Evolutionary conservation across 2,888 invertebrate genomes (phyloP), one percentile per base, ranked within the genome.

Genomic region (Neoitamus cyanurus): DNA sequence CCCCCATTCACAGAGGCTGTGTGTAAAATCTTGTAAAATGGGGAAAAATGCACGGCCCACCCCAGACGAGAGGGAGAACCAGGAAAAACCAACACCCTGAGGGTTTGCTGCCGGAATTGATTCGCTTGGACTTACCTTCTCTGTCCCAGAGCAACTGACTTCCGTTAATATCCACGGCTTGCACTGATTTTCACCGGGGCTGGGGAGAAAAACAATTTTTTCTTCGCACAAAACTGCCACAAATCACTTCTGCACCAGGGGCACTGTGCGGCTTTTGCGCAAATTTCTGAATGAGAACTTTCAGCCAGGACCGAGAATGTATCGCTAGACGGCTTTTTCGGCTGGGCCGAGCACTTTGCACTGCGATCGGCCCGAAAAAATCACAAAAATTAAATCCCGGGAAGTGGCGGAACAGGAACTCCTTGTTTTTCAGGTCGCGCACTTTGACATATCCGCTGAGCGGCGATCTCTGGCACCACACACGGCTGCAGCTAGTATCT

Each of bases 1-100:
- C 15, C 69, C 69, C 37, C 82, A 82, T 82, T 82, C 82, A 82
- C 68, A 37, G 82, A 82, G 82, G 82, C 37, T 82, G 82, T 82
- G 82, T 82, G 82, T 82, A 82, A 37, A 69, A 69, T 82, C 82
- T 82, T 82, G 68, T 69, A 69, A 69, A 69, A 69, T 11, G 3
- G 3, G n/a, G 15, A 37, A 82, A 82, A 58, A 34, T 68, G 20
- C 13, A 82, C 68, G 82, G 25, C 82, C 82, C 82, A 82, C 82
- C 82, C 82, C 34, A 82, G 42, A 69, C 82, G n/a, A 25, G n/a
- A 30, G 30, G 15, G 13, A 20, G 34, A 69, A 69, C 48, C n/a
- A 1, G 25, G 31, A 68, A 82, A 82, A 69, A 37, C 28, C 28
- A 36, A 69, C n/a, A 82, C 69, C 37, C 69, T 20, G 11, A 7